phyloP scores from a whole-genome alignment of 64 coral and sea anemone genomes.

The Orbicella faveolata region DNA sequence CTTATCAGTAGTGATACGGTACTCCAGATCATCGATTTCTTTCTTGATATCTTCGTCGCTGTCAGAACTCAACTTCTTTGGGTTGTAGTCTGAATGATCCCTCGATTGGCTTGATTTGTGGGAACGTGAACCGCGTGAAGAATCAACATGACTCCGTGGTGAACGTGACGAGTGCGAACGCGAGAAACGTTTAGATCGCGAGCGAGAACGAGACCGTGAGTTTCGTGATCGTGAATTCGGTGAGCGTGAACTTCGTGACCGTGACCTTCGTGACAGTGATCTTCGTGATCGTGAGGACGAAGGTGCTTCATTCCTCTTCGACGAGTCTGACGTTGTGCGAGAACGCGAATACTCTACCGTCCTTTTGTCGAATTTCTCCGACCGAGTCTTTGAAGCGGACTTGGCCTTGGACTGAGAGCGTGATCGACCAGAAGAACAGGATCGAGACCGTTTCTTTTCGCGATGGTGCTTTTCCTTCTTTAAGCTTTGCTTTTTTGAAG shows the following conservation, averaged over 20 bases:
- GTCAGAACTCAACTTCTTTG: not conserved
- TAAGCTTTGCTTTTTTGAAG: not conserved
- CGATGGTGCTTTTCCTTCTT: not conserved
- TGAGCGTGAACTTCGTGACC: not conserved
- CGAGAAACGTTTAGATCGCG: not conserved
- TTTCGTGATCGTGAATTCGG: not conserved
- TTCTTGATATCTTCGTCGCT: constrained; percentile 56
- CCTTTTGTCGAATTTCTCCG: not conserved
- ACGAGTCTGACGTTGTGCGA: not conserved
- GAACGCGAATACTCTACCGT: not conserved
- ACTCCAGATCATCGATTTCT: constrained; percentile 82
- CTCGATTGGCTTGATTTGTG: not conserved
- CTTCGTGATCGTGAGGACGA: not conserved
- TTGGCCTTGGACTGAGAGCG: not conserved
- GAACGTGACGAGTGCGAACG: not conserved
- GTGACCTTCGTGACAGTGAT: not conserved
- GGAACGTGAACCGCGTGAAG: constrained; percentile 1
- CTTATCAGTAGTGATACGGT: constrained; percentile 60
- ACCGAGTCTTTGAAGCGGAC: not conserved
- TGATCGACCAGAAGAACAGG: not conserved
- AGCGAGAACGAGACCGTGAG: not conserved
- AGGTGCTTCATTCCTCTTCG: not conserved
- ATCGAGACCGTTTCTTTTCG: not conserved
- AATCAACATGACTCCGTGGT: constrained; percentile 1
- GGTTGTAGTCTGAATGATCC: not conserved